These are phyloP conservation scores for Toxostoma redivivum DNA, from an alignment of 2,113 vertebrate genomes.

Conservation along the genomic window DNA sequence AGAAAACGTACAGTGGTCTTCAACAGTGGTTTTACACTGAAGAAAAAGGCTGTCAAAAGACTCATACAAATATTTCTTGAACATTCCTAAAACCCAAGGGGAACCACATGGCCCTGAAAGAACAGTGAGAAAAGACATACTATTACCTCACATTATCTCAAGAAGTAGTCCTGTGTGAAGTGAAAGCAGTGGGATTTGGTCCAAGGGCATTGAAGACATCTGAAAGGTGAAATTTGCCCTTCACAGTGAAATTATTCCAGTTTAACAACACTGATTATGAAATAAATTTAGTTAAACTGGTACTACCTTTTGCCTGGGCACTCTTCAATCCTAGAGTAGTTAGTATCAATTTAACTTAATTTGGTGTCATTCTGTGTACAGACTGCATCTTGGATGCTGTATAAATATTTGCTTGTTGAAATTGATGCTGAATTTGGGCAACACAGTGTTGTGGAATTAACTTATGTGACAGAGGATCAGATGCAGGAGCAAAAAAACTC, in stretches of 20 bases:
- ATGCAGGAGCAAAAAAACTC: not conserved
- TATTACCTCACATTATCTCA: not conserved
- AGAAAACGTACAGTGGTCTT: not conserved
- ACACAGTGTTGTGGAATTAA: not conserved
- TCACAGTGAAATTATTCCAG: not conserved
- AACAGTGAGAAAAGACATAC: not conserved
- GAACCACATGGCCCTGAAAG: not conserved
- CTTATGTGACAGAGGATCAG: not conserved
- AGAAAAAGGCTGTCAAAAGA: not conserved
- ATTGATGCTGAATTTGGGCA: not conserved
- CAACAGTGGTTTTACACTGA: not conserved
- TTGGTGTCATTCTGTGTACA: not conserved
- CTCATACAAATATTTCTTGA: not conserved
- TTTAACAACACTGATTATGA: not conserved
- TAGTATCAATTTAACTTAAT: not conserved
- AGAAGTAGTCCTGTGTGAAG: not conserved
- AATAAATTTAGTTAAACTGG: not conserved
- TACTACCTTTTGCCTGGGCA: not conserved
- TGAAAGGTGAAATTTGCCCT: not conserved
- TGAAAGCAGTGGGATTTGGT: not conserved
- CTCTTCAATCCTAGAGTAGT: not conserved
- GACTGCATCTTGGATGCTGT: not conserved
- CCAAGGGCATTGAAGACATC: not conserved
- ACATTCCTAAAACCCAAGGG: not conserved
- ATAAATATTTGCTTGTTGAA: slow-evolving; percentile 31